A percentile compares a stretch with the other conserved stretches of the same genome.
Evolutionary conservation across 1,140 invertebrate species (phyloP).

Genomic region (Pseudomyrmex sp.): DNA sequence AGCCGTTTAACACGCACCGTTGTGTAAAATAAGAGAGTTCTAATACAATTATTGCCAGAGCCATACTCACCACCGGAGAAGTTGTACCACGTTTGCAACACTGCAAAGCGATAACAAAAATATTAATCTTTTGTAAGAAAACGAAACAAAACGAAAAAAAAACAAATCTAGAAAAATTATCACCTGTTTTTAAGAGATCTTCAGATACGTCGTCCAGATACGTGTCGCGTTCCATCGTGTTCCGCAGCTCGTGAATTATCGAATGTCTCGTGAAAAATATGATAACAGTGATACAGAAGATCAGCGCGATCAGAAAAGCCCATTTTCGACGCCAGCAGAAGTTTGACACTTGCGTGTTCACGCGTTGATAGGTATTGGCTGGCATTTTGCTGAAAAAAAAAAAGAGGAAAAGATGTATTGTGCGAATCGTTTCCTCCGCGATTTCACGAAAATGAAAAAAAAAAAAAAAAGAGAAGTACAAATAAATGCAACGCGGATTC

Average conservation of each 20-base stretch:
- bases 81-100: constrained; percentile 61
- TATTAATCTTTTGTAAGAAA: background rate
- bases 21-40: no score
- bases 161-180: background rate
- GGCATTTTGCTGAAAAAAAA: background rate
- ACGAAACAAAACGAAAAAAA: background rate
- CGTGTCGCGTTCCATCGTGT: background rate
- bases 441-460: background rate
- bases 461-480: background rate
- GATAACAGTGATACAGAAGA: background rate
- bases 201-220: constrained; percentile 31
- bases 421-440: background rate
- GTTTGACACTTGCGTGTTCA: background rate
- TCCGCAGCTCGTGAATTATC: background rate
- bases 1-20: background rate
- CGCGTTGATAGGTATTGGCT: background rate
- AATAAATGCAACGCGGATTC: background rate
- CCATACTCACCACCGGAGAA: constrained; percentile 58
- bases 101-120: constrained; percentile 53
- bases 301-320: background rate
- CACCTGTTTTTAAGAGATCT: constrained; percentile 24
- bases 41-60: background rate
- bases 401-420: background rate
- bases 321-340: constrained; percentile 20
- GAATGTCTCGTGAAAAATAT: background rate